A percentile compares a stretch with the other conserved stretches of the same genome.
phyloP scores from a whole-genome alignment of 2,888 invertebrate genomes.

The Epsilonema sp. region DNA sequence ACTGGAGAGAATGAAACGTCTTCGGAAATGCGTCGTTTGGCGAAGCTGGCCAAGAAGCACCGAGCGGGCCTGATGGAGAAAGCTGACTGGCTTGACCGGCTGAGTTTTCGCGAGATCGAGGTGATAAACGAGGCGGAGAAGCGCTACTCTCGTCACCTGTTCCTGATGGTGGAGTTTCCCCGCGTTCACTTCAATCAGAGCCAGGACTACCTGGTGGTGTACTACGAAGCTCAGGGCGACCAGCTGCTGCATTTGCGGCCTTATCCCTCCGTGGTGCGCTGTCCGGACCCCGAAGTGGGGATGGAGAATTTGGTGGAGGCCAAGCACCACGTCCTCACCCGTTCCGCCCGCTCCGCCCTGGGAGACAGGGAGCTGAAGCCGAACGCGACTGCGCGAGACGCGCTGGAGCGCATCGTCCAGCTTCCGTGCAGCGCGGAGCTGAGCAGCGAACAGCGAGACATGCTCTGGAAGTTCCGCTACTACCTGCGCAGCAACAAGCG shows the following conservation, averaged over 20 bases:
- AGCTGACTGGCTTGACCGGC: slow-evolving; percentile 85
- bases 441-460: slow-evolving; percentile 75
- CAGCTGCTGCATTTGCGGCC: slow-evolving; percentile 47
- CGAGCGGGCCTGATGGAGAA: slow-evolving; percentile 79
- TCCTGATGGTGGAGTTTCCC: slow-evolving; percentile 86
- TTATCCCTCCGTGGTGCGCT: slow-evolving; percentile 11
- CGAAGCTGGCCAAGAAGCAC: slow-evolving; percentile 78
- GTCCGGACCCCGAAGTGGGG: not conserved
- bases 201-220: slow-evolving; percentile 49
- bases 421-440: slow-evolving; percentile 70
- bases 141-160: slow-evolving; percentile 62
- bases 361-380: slow-evolving; percentile 90
- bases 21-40: slow-evolving; percentile 63
- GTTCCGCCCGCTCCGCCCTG: slow-evolving; percentile 67
- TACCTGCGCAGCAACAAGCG: slow-evolving; percentile 23
- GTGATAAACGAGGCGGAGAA: slow-evolving; percentile 83
- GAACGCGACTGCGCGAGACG: slow-evolving; percentile 64
- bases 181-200: slow-evolving; percentile 14
- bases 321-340: slow-evolving; percentile 84
- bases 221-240: slow-evolving; percentile 80
- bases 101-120: slow-evolving; percentile 86
- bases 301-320: slow-evolving; percentile 64
- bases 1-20: too few relatives aligned
- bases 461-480: slow-evolving; percentile 65
- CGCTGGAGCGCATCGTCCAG: slow-evolving; percentile 51